Evolutionary conservation across 2,113 vertebrate genomes (phyloP).

Genomic region (Condylura cristata): DNA sequence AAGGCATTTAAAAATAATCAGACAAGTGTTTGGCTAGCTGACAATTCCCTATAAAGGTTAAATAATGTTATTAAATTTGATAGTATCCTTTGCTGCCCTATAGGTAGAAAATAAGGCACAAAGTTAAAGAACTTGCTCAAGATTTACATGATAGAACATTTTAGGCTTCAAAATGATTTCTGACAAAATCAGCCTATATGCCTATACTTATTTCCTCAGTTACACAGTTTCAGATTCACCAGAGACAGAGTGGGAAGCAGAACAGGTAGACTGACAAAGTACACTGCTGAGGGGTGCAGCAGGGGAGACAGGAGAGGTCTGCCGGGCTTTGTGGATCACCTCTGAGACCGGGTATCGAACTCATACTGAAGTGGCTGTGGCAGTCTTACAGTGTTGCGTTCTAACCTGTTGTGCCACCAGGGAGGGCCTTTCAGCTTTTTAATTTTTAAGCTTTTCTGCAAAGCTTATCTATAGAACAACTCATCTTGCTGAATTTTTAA

Average conservation of each 20-base stretch:
- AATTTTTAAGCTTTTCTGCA: constrained; percentile 24
- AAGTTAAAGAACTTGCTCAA: not conserved
- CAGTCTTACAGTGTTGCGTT: too few species aligned
- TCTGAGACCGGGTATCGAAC: too few species aligned
- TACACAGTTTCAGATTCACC: constrained; percentile 40
- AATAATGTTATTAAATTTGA: constrained; percentile 35
- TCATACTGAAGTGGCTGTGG: too few species aligned
- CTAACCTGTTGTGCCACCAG: too few species aligned
- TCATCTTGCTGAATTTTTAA: constrained; percentile 4
- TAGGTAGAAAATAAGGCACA: not conserved
- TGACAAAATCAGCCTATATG: constrained; percentile 11
- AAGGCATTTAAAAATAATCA: not conserved
- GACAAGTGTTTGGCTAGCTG: not conserved
- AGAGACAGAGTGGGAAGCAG: too few species aligned
- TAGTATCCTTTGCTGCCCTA: not conserved
- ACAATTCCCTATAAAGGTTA: constrained; percentile 2
- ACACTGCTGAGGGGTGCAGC: too few species aligned
- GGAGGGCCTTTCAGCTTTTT: too few species aligned
- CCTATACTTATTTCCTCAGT: not conserved
- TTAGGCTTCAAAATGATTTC: not conserved
- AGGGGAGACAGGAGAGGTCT: too few species aligned
- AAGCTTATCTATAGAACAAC: not conserved
- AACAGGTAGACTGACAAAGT: too few species aligned
- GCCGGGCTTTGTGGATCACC: too few species aligned
- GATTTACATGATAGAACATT: not conserved